phyloP scores from a whole-genome alignment of 2,797 vertebrate genomes.

The Nothura maculosa region DNA sequence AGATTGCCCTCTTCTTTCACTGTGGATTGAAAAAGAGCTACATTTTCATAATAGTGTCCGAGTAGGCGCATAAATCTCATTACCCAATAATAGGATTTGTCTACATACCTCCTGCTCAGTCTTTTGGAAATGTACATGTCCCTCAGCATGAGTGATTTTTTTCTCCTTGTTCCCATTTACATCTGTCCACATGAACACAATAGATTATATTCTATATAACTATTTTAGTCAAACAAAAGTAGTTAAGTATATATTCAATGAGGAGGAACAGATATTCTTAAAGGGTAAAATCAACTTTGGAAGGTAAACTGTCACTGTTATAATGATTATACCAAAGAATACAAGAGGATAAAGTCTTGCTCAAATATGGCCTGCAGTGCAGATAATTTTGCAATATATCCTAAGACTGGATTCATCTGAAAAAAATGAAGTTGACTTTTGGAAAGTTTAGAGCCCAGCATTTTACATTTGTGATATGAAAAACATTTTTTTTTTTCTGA shows the following conservation, averaged over 20 bases:
- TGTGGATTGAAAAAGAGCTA: slow-evolving; percentile 69
- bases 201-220: slow-evolving; percentile 58
- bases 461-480: not conserved
- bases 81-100: slow-evolving; percentile 82
- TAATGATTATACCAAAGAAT: not conserved
- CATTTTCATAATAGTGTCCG: slow-evolving; percentile 76
- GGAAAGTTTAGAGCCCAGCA: not conserved
- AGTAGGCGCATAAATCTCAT: slow-evolving; percentile 77
- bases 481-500: not conserved
- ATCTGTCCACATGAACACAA: slow-evolving; percentile 67
- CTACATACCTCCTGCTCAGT: slow-evolving; percentile 77
- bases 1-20: slow-evolving; percentile 56
- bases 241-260: slow-evolving; percentile 25
- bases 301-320: slow-evolving; percentile 20
- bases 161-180: slow-evolving; percentile 64
- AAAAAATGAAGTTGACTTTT: not conserved
- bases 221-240: slow-evolving; percentile 60
- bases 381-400: not conserved
- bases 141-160: slow-evolving; percentile 68
- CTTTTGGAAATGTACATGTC: slow-evolving; percentile 73
- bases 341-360: not conserved
- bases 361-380: not conserved
- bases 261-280: not conserved
- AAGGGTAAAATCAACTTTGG: slow-evolving; percentile 23
- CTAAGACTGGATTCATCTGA: not conserved